Base-by-base conservation (phyloP, 1,140 invertebrate genomes). In the Rhyzopertha dominica region DNA sequence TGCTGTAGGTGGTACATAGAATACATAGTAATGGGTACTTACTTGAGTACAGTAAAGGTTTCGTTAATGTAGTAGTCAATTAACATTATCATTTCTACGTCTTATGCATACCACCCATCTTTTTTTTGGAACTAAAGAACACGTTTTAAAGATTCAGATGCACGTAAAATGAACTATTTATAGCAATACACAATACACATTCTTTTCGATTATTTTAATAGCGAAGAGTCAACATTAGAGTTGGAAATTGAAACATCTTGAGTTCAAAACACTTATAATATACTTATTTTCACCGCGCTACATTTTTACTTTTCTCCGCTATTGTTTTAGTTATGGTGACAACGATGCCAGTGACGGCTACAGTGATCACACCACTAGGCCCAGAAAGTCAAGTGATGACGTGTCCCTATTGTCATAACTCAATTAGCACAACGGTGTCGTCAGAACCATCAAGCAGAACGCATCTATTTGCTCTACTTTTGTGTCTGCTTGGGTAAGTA, bases 401-500 rank as follows among this genome's bases (percentile, higher is more conserved):
- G 0, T 79, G 76, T 49, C 76, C 76, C 0, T 55, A 70, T 3
- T 79, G 77, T 48, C 62, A 63, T 0, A 58, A 62, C 0, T 58
- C 54, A 1, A 67, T 78, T 22, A 43, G 57, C 0, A 74, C 74
- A 0, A 58, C 46, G 22, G 58, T 76, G 7, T 63, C 71, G 2
- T 60, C 62, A 3, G 67, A 71, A 49, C 20, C 71, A 0, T 72
- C 66, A 1, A 69, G 62, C 0, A 75, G 70, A 47, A 79, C 77
- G 13, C 77, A 80, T 52, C 41, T 76, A 1, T 69, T 77, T 47
- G 77, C 77, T 1, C 43, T 76, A 5, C 26, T 77, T 1, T 53
- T 78, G 1, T 80, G 75, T 35, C 12, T 75, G 3, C 48, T 78
- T n/a, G n/a, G n/a, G n/a, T n/a, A n/a, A n/a, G n/a, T n/a, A n/a